Evolutionary conservation across 2,888 invertebrate species (phyloP).

Genomic region (Tricholauxania praeusta): DNA sequence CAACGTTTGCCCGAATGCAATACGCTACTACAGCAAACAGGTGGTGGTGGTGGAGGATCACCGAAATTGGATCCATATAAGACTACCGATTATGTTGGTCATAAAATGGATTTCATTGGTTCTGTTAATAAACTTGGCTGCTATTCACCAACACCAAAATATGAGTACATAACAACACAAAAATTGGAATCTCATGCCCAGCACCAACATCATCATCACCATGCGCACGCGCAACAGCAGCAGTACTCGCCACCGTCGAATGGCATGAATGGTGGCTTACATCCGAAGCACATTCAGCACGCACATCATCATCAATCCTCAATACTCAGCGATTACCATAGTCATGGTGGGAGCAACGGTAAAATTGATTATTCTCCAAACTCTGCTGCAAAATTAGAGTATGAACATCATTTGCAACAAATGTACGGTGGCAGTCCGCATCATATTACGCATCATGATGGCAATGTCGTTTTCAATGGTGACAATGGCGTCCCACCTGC

Average conservation of each 20-base stretch:
- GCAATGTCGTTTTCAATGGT: slow-evolving; percentile 45
- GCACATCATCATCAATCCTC: slow-evolving; percentile 56
- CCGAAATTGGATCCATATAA: slow-evolving; percentile 65
- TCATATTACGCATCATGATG: slow-evolving; percentile 43
- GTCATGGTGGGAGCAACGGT: slow-evolving; percentile 52
- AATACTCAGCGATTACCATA: slow-evolving; percentile 57
- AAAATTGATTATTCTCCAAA: slow-evolving; percentile 64
- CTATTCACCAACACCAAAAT: slow-evolving; percentile 67
- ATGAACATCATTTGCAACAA: slow-evolving; percentile 63
- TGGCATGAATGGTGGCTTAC: slow-evolving; percentile 38
- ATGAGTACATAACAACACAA: slow-evolving; percentile 62
- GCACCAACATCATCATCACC: slow-evolving; percentile 41
- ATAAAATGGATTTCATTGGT: slow-evolving; percentile 63
- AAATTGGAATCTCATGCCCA: slow-evolving; percentile 56
- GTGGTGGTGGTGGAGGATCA: slow-evolving; percentile 49
- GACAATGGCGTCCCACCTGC: slow-evolving; percentile 49
- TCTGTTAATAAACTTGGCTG: slow-evolving; percentile 63
- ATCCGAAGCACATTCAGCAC: slow-evolving; percentile 34
- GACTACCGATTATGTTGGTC: slow-evolving; percentile 60
- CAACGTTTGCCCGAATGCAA: slow-evolving; percentile 67
- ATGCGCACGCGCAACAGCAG: slow-evolving; percentile 53
- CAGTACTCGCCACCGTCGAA: slow-evolving; percentile 51
- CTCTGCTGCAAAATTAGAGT: slow-evolving; percentile 55
- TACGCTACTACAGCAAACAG: slow-evolving; percentile 58
- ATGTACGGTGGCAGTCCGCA: slow-evolving; percentile 61